Evolutionary conservation across 2,113 vertebrate genomes (phyloP).

Genomic region (Rhinoderma darwinii): DNA sequence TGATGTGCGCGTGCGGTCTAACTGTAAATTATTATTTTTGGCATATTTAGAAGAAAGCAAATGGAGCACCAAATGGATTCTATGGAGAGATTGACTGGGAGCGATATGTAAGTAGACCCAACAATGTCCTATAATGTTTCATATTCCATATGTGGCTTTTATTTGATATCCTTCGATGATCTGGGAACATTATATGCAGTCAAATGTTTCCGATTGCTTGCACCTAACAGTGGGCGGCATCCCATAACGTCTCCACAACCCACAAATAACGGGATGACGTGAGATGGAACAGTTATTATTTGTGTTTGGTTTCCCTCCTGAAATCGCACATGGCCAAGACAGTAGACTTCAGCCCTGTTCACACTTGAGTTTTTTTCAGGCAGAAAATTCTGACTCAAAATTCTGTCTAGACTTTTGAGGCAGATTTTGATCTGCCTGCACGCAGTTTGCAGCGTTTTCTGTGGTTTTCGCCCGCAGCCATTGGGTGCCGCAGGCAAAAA

Average conservation of each 20-base stretch:
- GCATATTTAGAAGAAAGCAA: conserved; percentile 87
- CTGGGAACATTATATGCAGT: background rate
- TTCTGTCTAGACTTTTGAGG: no score
- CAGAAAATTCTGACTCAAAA: no score
- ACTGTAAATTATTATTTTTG: conserved; percentile 22
- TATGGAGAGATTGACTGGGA: conserved; percentile 98
- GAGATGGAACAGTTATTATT: no score
- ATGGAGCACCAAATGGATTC: conserved; percentile 95
- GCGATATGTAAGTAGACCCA: conserved; percentile 88
- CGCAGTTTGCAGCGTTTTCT: no score
- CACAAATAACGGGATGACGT: background rate
- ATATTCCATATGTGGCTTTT: background rate
- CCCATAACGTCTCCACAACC: background rate
- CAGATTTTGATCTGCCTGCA: no score
- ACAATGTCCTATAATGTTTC: background rate
- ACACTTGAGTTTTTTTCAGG: no score
- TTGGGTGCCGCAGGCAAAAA: no score
- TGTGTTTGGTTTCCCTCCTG: no score
- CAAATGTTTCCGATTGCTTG: no score
- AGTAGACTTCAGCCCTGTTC: no score
- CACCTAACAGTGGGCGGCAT: background rate
- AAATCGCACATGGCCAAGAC: background rate
- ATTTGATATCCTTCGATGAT: background rate
- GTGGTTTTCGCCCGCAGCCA: no score
- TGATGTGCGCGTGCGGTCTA: no score